phyloP scores from a whole-genome alignment of 2,797 vertebrate genomes.

The Anabacerthia variegaticeps region DNA sequence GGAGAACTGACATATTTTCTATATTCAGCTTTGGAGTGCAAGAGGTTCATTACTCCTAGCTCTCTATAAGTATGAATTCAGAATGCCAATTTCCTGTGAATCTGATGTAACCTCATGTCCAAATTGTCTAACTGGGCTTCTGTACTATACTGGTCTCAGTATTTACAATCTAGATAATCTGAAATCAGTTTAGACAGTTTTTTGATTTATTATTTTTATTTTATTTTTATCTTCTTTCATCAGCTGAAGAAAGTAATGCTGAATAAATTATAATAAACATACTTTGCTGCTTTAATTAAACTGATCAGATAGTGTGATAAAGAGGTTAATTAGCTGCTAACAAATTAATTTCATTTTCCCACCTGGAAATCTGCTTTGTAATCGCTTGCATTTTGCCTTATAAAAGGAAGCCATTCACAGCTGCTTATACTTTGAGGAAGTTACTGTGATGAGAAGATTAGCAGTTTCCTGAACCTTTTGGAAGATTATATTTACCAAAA shows the following conservation, averaged over 20 bases:
- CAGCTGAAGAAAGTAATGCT: neutral
- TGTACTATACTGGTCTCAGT: neutral
- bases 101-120: neutral
- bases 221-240: neutral
- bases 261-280: neutral
- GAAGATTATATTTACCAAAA: neutral
- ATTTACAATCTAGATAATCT: neutral
- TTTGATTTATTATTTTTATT: neutral
- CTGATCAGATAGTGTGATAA: slow-evolving; percentile 21
- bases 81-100: neutral
- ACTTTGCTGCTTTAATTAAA: slow-evolving; percentile 35
- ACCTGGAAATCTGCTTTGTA: slow-evolving; percentile 66
- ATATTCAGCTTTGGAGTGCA: neutral
- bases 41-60: neutral
- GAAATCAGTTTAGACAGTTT: neutral
- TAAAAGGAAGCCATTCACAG: neutral
- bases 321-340: slow-evolving; percentile 75
- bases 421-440: slow-evolving; percentile 26
- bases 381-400: slow-evolving; percentile 46
- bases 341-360: slow-evolving; percentile 61
- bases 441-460: slow-evolving; percentile 47
- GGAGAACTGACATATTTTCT: neutral
- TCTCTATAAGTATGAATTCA: neutral
- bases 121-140: neutral
- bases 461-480: slow-evolving; percentile 6